Percentiles rank a stretch among this genome's conserved stretches.
These are phyloP conservation scores for Atherinomorus stipes DNA, from an alignment of 2,113 vertebrate genomes.

Conservation along the genomic window DNA sequence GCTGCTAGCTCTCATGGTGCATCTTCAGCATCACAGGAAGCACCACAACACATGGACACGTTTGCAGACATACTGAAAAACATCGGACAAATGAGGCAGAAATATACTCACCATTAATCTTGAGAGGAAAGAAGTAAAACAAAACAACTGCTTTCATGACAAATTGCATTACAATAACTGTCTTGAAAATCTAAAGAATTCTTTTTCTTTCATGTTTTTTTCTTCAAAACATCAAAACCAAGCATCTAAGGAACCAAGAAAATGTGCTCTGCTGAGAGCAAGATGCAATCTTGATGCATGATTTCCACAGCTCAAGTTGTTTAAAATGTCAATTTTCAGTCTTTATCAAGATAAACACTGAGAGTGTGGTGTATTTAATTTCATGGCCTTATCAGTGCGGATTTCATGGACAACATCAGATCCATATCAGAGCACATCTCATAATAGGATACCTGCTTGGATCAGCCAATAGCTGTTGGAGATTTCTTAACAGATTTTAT, in stretches of 20 bases:
- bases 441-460: slow-evolving; percentile 8
- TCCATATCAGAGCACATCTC: slow-evolving; percentile 53
- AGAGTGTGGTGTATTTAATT: slow-evolving; percentile 55
- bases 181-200: background rate
- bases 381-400: slow-evolving; percentile 55
- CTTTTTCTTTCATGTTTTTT: rapidly evolving
- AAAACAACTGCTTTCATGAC: slow-evolving; percentile 29
- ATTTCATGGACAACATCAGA: slow-evolving; percentile 54
- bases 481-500: slow-evolving; percentile 52
- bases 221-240: too few species aligned
- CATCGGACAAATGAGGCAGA: slow-evolving; percentile 38
- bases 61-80: slow-evolving; percentile 1
- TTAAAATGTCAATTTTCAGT: slow-evolving; percentile 66
- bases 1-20: slow-evolving; percentile 43
- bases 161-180: slow-evolving; percentile 5
- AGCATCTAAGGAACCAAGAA: too few species aligned
- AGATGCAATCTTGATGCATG: slow-evolving; percentile 48
- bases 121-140: background rate
- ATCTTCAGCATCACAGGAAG: slow-evolving; percentile 36
- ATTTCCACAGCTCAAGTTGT: slow-evolving; percentile 50
- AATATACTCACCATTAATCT: slow-evolving; percentile 3
- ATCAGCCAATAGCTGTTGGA: slow-evolving; percentile 39
- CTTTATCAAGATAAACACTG: slow-evolving; percentile 58
- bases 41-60: slow-evolving; percentile 19
- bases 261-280: slow-evolving; percentile 7